A percentile compares a stretch with the other conserved stretches of the same genome.
Evolutionary conservation across 1,140 invertebrate species (phyloP).

Genomic region (Nasonia longicornis): DNA sequence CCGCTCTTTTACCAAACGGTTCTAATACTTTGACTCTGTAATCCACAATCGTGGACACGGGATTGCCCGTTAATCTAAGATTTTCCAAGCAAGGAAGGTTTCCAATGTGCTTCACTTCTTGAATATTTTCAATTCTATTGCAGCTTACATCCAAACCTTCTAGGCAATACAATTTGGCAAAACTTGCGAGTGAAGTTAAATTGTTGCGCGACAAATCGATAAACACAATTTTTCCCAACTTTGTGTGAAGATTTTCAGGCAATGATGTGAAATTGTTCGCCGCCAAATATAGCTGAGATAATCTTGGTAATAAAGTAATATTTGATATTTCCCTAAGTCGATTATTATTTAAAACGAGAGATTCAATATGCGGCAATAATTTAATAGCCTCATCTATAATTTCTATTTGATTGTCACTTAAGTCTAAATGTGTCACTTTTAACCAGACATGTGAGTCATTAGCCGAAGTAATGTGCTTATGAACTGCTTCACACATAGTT

Average conservation of each 20-base stretch:
- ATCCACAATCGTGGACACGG: constrained; percentile 87
- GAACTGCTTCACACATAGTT: constrained; percentile 82
- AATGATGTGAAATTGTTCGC: constrained; percentile 80
- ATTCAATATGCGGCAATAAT: constrained; percentile 81
- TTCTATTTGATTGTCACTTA: constrained; percentile 84
- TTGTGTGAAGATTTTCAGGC: constrained; percentile 83
- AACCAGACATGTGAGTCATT: constrained; percentile 68
- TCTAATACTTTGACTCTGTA: constrained; percentile 92
- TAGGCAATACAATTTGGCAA: constrained; percentile 87
- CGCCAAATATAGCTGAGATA: constrained; percentile 79
- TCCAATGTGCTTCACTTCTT: constrained; percentile 84
- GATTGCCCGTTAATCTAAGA: constrained; percentile 88
- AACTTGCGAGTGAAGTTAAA: constrained; percentile 80
- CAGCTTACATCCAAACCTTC: constrained; percentile 88
- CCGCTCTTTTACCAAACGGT: constrained; percentile 81
- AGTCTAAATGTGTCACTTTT: constrained; percentile 74
- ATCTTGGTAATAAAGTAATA: constrained; percentile 80
- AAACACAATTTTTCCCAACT: constrained; percentile 88
- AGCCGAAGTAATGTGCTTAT: constrained; percentile 68
- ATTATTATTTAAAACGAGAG: constrained; percentile 82
- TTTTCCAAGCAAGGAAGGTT: constrained; percentile 88
- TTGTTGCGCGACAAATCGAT: constrained; percentile 91
- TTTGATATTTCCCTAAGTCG: constrained; percentile 80
- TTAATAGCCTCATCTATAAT: constrained; percentile 85
- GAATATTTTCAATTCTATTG: constrained; percentile 84